Evolutionary conservation across 1,140 invertebrate genomes (phyloP).

Genomic region (Drosophila biarmipes): DNA sequence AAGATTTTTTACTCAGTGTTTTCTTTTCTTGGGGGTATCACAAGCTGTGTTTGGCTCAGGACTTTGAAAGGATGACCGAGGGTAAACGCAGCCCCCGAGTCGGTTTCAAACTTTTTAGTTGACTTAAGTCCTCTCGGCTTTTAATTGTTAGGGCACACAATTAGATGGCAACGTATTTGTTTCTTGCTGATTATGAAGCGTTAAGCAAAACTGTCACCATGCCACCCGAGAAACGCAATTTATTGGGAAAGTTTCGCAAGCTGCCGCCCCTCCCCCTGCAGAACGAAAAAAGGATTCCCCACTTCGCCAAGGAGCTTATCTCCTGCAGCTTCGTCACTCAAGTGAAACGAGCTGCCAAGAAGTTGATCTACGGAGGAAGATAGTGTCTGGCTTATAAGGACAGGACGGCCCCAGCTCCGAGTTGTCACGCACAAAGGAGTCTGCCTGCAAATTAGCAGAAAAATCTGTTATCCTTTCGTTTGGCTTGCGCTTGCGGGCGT

Average conservation of each 20-base stretch:
- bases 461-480: conserved; percentile 84
- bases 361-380: conserved; percentile 72
- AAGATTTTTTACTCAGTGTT: conserved; percentile 3
- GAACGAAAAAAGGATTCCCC: conserved; percentile 29
- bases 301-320: conserved; percentile 64
- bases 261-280: neutral
- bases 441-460: conserved; percentile 83
- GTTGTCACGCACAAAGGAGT: conserved; percentile 83
- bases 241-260: conserved; percentile 77
- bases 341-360: conserved; percentile 74
- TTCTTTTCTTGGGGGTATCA: conserved; percentile 4
- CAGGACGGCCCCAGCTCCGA: conserved; percentile 26
- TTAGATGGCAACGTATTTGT: conserved; percentile 84
- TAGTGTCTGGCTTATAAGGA: conserved; percentile 60
- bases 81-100: conserved; percentile 6
- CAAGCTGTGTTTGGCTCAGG: conserved; percentile 7
- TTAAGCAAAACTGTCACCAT: conserved; percentile 84
- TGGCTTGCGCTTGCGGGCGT: conserved; percentile 83
- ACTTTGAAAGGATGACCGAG: conserved; percentile 10
- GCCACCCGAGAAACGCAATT: conserved; percentile 79
- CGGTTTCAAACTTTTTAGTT: conserved; percentile 46
- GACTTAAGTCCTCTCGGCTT: conserved; percentile 62
- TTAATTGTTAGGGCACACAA: conserved; percentile 77
- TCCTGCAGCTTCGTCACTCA: conserved; percentile 75
- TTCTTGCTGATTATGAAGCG: conserved; percentile 84